Conservation (phyloP, 2,797 vertebrate genomes). For the Melopsittacus undulatus region DNA sequence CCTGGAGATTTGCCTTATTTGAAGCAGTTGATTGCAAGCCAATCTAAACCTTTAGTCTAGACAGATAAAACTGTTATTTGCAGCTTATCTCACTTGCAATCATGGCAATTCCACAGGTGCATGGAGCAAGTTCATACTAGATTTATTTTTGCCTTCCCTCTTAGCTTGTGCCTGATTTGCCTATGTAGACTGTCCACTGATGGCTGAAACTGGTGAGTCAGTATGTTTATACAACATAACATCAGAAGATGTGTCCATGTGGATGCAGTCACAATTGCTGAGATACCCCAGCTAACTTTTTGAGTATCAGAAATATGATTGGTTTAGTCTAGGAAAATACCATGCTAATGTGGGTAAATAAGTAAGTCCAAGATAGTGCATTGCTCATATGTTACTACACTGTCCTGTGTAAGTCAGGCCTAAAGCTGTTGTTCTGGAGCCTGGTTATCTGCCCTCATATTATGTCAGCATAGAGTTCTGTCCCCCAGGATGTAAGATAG, state of each 20-base stretch:
- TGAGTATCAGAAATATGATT: not conserved
- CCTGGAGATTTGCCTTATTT: not conserved
- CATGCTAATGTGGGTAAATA: not conserved
- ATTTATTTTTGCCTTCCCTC: constrained; percentile 23
- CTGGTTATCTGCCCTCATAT: not conserved
- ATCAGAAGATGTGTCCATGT: not conserved
- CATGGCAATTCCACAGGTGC: constrained; percentile 40
- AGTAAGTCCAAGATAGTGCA: not conserved
- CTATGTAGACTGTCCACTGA: not conserved
- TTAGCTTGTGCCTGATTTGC: not conserved
- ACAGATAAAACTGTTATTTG: constrained; percentile 50
- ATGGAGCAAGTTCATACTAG: constrained; percentile 23
- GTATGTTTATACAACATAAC: not conserved
- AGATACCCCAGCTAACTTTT: not conserved
- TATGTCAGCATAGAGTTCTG: not conserved
- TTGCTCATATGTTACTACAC: not conserved
- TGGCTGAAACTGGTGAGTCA: constrained; percentile 2
- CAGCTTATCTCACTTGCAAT: constrained; percentile 32
- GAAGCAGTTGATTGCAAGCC: constrained; percentile 11
- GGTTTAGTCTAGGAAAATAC: not conserved
- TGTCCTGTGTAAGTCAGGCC: not conserved
- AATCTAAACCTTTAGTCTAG: constrained; percentile 57
- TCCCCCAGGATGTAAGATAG: not conserved
- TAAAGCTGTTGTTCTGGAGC: constrained; percentile 5
- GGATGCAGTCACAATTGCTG: not conserved